These are phyloP conservation scores for Coendou prehensilis DNA, from an alignment of 2,797 vertebrate genomes.

Conservation along the genomic window DNA sequence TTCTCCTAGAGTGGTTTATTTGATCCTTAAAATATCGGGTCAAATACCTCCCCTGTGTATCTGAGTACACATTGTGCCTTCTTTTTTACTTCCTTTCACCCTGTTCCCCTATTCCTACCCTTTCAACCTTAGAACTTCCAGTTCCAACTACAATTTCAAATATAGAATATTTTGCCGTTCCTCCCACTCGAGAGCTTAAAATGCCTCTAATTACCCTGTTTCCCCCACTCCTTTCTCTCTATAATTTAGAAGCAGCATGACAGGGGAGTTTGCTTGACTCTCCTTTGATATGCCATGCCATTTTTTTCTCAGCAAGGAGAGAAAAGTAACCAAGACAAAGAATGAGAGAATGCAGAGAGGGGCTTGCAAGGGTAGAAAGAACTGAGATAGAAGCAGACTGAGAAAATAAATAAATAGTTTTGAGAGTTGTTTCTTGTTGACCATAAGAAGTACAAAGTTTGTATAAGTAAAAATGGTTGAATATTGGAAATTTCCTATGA, in stretches of 20 bases:
- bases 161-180: conserved; percentile 59
- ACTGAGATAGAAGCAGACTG: neutral
- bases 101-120: neutral
- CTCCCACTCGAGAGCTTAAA: conserved; percentile 61
- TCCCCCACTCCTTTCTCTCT: neutral
- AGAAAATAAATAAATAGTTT: neutral
- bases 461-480: neutral
- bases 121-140: conserved; percentile 34
- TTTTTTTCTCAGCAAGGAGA: neutral
- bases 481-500: conserved; percentile 14
- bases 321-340: no score
- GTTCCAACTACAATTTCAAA: conserved; percentile 62
- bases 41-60: neutral
- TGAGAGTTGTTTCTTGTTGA: neutral
- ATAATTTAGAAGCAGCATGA: conserved; percentile 2
- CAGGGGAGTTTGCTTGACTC: neutral
- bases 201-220: conserved; percentile 63
- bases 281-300: neutral
- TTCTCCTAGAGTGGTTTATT: neutral
- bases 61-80: neutral
- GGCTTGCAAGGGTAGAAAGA: neutral
- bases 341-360: neutral
- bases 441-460: neutral
- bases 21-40: neutral
- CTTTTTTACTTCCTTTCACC: conserved; percentile 9